These are phyloP conservation scores for Euphydryas editha DNA, from an alignment of 2,888 invertebrate species.

Conservation along the genomic window DNA sequence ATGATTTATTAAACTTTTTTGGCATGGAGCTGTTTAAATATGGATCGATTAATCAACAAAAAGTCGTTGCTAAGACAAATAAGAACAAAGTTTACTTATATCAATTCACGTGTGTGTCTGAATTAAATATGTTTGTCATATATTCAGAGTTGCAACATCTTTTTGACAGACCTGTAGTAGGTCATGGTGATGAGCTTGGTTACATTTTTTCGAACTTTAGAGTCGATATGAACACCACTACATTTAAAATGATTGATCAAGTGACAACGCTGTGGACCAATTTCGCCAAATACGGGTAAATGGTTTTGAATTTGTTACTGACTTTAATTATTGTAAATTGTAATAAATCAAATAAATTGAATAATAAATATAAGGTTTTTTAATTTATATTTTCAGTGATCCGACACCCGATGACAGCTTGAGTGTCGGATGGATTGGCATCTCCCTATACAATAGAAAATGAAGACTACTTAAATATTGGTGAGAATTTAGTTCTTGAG, in stretches of 20 bases:
- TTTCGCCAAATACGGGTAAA: conserved; percentile 69
- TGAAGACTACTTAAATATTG: no score
- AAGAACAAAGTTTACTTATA: conserved; percentile 57
- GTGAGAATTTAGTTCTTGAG: no score
- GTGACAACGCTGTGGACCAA: conserved; percentile 66
- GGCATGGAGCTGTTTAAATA: conserved; percentile 26
- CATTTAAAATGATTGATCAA: conserved; percentile 55
- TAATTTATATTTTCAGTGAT: no score
- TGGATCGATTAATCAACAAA: conserved; percentile 46
- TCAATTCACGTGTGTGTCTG: conserved; percentile 59
- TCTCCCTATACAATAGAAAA: no score
- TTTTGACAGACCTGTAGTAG: conserved; percentile 13
- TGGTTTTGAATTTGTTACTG: no score
- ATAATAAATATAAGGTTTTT: no score
- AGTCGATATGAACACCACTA: conserved; percentile 49
- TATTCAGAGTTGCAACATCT: conserved; percentile 31
- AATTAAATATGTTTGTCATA: conserved; percentile 54
- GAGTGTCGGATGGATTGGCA: no score
- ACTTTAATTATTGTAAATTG: no score
- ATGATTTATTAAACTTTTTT: conserved; percentile 25
- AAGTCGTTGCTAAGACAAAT: conserved; percentile 43
- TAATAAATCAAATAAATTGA: no score
- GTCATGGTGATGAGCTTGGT: conserved; percentile 37
- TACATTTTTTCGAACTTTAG: no score
- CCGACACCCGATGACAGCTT: no score